Evolutionary conservation across 1,140 invertebrate genomes (phyloP), one percentile per base, ranked within the genome.

Genomic region (Andrena cerasifolii): DNA sequence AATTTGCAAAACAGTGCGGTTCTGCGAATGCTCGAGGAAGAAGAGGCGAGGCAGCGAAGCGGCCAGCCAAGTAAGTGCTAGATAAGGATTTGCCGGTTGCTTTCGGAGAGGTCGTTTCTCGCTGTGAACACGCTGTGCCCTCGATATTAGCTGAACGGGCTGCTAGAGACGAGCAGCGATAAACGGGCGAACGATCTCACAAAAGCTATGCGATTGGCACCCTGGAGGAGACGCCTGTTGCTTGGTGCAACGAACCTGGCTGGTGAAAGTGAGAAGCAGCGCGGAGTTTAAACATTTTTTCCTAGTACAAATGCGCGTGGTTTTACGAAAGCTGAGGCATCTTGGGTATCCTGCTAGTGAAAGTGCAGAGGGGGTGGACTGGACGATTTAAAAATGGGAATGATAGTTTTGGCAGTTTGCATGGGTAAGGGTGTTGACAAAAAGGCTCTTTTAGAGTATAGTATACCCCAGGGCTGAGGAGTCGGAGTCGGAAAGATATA

Each of bases 1-100:
- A 96, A 96, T 91, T 92, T 97, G 83, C 95, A 96, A 84, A 97
- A 97, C 88, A 97, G 96, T 28, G 96, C 96, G 49, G 96, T 97
- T 62, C 91, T 97, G 59, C 94, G 95, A 53, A 96, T 96, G 94
- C 93, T 97, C 31, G 96, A 97, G 87, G 96, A 97, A 88, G 96
- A 97, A 88, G 96, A 97, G 92, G 90, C 93, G 78, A 91, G 94
- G 90, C 93, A 94, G 85, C 93, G 94, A 76, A 93, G 92, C 86
- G 93, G 93, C 68, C 92, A 93, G 78, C 93, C 94, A 53, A 94
- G 95, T 96, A 93, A 94, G 94, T 73, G 18, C 21, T 53, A n/a
- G 61, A 77, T 26, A 51, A 49, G 1, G 5, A 36, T 70, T 47
- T 7, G 7, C 3, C 6, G 3, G 51, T 51, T n/a, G 10, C 1